These are phyloP conservation scores for Macroramphosus scolopax DNA, from an alignment of 2,797 vertebrate species.

Conservation along the genomic window DNA sequence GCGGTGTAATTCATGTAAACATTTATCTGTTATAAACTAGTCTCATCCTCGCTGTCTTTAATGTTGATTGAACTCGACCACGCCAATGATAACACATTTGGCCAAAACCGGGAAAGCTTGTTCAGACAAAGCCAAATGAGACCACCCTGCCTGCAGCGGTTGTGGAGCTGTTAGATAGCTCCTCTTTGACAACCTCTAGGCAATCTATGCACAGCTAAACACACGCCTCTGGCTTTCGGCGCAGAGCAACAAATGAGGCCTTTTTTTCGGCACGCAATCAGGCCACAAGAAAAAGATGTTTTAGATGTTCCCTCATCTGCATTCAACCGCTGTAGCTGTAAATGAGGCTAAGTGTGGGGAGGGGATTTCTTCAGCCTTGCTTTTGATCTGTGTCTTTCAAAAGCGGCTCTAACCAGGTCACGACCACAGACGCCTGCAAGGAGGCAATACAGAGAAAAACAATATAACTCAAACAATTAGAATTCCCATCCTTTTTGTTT, in stretches of 20 bases:
- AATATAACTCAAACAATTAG: not conserved
- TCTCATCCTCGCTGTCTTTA: no score
- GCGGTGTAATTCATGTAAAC: no score
- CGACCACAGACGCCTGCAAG: conserved; percentile 1
- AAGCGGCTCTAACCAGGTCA: conserved; percentile 37
- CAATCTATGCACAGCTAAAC: no score
- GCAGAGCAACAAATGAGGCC: no score
- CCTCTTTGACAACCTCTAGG: no score
- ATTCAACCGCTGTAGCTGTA: conserved; percentile 37
- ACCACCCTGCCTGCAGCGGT: conserved; percentile 1
- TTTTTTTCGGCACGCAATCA: not conserved
- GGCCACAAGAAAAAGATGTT: conserved; percentile 12
- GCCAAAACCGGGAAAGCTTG: conserved; percentile 22
- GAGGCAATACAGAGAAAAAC: not conserved
- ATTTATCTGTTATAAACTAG: no score
- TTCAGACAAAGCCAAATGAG: not conserved
- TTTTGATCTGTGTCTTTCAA: conserved; percentile 39
- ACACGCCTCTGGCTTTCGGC: no score
- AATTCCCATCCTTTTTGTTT: not conserved
- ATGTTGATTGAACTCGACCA: conserved; percentile 2
- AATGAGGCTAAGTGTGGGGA: conserved; percentile 33
- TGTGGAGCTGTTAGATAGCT: no score
- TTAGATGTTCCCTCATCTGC: conserved; percentile 42
- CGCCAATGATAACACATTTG: conserved; percentile 8
- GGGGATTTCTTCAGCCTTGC: conserved; percentile 47